These are phyloP conservation scores for Bombyx mori DNA, from an alignment of 1,140 invertebrate species.

Conservation along the genomic window DNA sequence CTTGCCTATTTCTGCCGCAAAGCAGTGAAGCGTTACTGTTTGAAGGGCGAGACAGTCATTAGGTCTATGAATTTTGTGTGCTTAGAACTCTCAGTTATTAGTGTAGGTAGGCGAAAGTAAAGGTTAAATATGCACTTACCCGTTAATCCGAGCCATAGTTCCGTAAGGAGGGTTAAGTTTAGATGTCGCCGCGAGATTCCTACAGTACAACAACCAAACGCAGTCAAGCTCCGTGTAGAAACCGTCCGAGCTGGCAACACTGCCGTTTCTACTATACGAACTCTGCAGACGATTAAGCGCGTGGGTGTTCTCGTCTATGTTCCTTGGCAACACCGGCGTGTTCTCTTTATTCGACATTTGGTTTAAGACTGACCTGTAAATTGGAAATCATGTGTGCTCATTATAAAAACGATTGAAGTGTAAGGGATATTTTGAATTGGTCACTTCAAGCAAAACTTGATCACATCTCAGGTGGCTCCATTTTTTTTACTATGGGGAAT, in stretches of 20 bases:
- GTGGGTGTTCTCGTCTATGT: constrained; percentile 42
- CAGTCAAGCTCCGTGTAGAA: constrained; percentile 70
- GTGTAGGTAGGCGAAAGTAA: not conserved
- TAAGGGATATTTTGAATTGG: no score
- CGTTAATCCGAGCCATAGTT: constrained; percentile 75
- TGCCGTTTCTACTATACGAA: constrained; percentile 28
- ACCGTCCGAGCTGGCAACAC: constrained; percentile 21
- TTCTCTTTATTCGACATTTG: constrained; percentile 42
- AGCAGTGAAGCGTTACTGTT: no score
- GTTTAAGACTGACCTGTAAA: constrained; percentile 38
- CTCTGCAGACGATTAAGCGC: constrained; percentile 44
- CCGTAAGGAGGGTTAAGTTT: constrained; percentile 72
- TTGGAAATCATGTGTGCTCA: no score
- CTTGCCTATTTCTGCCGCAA: no score
- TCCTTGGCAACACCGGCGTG: constrained; percentile 36
- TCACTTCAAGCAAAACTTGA: no score
- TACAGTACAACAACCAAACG: constrained; percentile 75
- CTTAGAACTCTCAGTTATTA: no score
- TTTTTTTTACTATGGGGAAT: no score
- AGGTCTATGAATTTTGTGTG: no score
- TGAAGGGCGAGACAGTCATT: no score
- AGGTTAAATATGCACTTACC: constrained; percentile 46
- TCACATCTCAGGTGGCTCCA: no score
- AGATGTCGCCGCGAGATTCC: constrained; percentile 73
- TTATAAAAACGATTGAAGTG: no score